Conservation (phyloP, 2,113 vertebrate species). For the Acanthochromis polyacanthus region DNA sequence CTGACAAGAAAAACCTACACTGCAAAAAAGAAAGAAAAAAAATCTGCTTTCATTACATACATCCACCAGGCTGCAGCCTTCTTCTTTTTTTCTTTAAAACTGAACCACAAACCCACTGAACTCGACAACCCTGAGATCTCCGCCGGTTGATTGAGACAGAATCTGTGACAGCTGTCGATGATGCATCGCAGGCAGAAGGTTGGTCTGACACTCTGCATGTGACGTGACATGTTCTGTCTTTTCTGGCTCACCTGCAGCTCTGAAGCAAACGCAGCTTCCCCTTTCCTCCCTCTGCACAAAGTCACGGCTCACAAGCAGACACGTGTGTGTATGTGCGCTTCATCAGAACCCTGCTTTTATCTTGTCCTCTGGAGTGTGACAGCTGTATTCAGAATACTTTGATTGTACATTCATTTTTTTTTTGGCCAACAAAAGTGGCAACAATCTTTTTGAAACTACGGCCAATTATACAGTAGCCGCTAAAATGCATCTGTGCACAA, state of each 20-base stretch:
- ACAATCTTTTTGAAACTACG: background rate
- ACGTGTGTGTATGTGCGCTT: constrained; percentile 34
- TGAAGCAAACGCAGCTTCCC: background rate
- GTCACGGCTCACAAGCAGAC: constrained; percentile 53
- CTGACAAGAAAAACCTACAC: too few species aligned
- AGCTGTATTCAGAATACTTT: constrained; percentile 49
- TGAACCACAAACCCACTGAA: background rate
- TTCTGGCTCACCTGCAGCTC: constrained; percentile 14
- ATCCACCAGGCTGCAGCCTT: background rate
- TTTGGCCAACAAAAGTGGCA: background rate
- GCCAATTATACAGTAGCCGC: background rate
- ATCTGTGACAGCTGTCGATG: constrained; percentile 30
- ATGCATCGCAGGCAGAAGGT: constrained; percentile 19
- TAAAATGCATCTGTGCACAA: background rate
- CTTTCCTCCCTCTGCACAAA: background rate
- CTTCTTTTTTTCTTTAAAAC: background rate
- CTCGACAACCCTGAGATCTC: background rate
- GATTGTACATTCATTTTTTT: constrained; percentile 9
- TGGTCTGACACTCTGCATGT: constrained; percentile 1
- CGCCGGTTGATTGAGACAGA: constrained; percentile 26
- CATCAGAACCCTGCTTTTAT: constrained; percentile 36
- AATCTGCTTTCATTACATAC: constrained; percentile 1
- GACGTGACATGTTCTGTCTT: constrained; percentile 12
- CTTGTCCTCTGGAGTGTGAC: constrained; percentile 23
- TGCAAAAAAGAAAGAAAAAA: too few species aligned